Evolutionary conservation across 2,113 vertebrate genomes (phyloP).

Genomic region (Pelecanoides urinatrix): DNA sequence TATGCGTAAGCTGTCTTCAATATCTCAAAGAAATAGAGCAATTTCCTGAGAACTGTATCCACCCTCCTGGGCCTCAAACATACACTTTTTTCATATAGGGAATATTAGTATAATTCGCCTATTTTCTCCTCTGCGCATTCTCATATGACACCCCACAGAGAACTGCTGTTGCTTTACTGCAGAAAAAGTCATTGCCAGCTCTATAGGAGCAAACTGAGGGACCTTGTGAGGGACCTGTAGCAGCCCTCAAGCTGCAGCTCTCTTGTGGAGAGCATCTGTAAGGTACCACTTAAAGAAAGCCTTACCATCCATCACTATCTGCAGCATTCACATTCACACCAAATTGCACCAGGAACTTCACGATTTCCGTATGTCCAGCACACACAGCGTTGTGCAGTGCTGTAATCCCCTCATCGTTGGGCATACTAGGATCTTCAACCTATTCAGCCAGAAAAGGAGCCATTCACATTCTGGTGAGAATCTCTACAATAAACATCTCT

Average conservation of each 20-base stretch:
- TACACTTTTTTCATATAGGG: neutral
- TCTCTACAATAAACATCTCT: neutral
- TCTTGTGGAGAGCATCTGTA: neutral
- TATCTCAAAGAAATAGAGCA: neutral
- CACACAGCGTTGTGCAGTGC: slow-evolving; percentile 97
- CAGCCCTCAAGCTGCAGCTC: neutral
- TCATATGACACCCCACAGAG: neutral
- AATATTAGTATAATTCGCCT: neutral
- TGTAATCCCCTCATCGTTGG: slow-evolving; percentile 97
- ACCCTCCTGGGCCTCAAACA: neutral
- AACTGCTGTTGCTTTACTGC: neutral
- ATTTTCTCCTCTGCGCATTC: neutral
- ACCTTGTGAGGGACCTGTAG: neutral
- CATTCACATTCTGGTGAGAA: neutral
- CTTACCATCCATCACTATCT: slow-evolving; percentile 97
- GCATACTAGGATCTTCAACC: slow-evolving; percentile 96
- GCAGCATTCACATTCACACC: slow-evolving; percentile 97
- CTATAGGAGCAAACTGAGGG: neutral
- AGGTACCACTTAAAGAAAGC: neutral
- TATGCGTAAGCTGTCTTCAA: neutral
- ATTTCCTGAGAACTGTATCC: neutral
- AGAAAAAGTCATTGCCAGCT: neutral
- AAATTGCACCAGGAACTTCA: slow-evolving; percentile 96
- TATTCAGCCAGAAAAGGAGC: slow-evolving; percentile 19
- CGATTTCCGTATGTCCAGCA: slow-evolving; percentile 93